These are phyloP conservation scores for Cavia porcellus DNA, from an alignment of 2,113 vertebrate genomes.

Conservation along the genomic window DNA sequence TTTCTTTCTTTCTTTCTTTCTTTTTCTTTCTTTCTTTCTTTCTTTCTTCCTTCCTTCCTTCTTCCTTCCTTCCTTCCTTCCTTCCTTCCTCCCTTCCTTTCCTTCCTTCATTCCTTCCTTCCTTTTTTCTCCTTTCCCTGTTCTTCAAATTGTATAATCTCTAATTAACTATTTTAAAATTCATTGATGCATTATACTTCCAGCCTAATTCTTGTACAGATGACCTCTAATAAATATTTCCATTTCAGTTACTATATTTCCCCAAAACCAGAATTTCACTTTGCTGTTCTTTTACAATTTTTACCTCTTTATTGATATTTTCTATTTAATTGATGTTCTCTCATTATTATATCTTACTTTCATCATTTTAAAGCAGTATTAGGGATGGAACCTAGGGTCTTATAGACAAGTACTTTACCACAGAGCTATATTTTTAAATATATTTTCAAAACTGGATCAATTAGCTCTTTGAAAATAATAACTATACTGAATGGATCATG, in stretches of 20 bases:
- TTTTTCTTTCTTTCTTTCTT: too few species aligned
- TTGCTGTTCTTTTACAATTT: constrained; percentile 20
- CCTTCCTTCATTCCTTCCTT: too few species aligned
- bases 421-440: not conserved
- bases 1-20: too few species aligned
- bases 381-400: not conserved
- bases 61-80: too few species aligned
- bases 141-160: constrained; percentile 47
- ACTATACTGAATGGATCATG: constrained; percentile 21
- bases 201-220: not conserved
- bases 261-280: constrained; percentile 25
- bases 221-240: not conserved
- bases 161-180: not conserved
- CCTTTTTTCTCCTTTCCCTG: not conserved
- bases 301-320: not conserved
- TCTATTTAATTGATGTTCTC: constrained; percentile 6
- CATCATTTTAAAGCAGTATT: not conserved
- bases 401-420: not conserved
- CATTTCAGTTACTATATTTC: constrained; percentile 8
- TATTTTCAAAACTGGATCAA: not conserved
- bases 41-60: too few species aligned
- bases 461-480: constrained; percentile 25
- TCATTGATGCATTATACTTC: constrained; percentile 18
- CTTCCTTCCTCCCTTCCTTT: too few species aligned
- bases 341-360: not conserved